These are phyloP conservation scores for Branchinecta lindahli DNA, from an alignment of 1,140 invertebrate species.

Conservation along the genomic window DNA sequence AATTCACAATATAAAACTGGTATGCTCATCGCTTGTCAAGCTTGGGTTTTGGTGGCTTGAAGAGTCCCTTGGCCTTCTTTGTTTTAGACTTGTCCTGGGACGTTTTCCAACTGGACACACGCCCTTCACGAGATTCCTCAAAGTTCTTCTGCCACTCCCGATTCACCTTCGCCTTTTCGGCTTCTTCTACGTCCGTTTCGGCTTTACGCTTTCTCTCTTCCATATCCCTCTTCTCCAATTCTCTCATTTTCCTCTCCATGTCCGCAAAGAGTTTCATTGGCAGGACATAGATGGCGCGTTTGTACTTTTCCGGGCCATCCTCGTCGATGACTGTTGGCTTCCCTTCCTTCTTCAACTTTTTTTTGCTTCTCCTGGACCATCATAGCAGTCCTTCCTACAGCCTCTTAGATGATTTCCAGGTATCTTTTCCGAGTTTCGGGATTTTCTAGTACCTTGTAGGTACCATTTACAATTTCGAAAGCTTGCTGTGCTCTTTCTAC, in stretches of 20 bases:
- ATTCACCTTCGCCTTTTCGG: slow-evolving; percentile 70
- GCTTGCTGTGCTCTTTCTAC: slow-evolving; percentile 80
- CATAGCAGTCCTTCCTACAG: slow-evolving; percentile 78
- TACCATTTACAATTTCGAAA: slow-evolving; percentile 88
- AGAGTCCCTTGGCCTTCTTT: slow-evolving; percentile 49
- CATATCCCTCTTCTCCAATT: slow-evolving; percentile 69
- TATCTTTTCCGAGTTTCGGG: slow-evolving; percentile 86
- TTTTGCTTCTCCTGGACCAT: slow-evolving; percentile 91
- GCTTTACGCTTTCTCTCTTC: slow-evolving; percentile 89
- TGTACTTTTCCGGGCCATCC: slow-evolving; percentile 76
- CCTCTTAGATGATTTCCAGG: slow-evolving; percentile 92
- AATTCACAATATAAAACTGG: too few relatives aligned
- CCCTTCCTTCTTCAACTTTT: slow-evolving; percentile 84
- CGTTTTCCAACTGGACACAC: slow-evolving; percentile 89
- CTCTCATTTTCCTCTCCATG: slow-evolving; percentile 69
- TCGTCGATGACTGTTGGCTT: slow-evolving; percentile 67
- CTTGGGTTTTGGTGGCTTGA: slow-evolving; percentile 89
- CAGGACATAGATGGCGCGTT: slow-evolving; percentile 88
- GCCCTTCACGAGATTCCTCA: slow-evolving; percentile 85
- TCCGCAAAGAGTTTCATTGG: slow-evolving; percentile 98
- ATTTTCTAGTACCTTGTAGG: slow-evolving; percentile 91
- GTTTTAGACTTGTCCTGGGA: slow-evolving; percentile 55
- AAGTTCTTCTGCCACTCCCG: slow-evolving; percentile 97
- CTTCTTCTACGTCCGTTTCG: slow-evolving; percentile 80
- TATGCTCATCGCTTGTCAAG: slow-evolving; percentile 68